These are phyloP conservation scores for Mola mola DNA, from an alignment of 2,113 vertebrate genomes.

Conservation along the genomic window DNA sequence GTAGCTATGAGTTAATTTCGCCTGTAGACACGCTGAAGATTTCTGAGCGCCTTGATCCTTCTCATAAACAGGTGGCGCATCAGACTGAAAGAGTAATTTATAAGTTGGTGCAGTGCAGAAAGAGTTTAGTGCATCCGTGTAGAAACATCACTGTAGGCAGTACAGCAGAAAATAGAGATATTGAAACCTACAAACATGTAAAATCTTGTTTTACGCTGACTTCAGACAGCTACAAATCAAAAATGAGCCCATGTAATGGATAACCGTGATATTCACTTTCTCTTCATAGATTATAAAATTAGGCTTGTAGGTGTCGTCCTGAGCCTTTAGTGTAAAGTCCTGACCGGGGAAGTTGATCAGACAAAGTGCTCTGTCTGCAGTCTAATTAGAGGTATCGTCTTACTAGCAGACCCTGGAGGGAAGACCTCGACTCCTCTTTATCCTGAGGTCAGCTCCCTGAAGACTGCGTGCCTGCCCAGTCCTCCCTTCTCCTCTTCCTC, in stretches of 20 bases:
- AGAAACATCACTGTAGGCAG: too few species aligned
- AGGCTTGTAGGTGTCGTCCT: not conserved
- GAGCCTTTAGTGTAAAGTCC: not conserved
- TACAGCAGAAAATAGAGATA: too few species aligned
- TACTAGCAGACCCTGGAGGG: slow-evolving; percentile 13
- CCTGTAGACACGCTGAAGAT: too few species aligned
- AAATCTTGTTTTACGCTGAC: too few species aligned
- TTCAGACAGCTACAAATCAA: too few species aligned
- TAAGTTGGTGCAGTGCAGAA: too few species aligned
- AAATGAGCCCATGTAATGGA: not conserved
- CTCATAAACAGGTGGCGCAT: too few species aligned
- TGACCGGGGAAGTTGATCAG: slow-evolving; percentile 33
- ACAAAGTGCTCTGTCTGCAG: slow-evolving; percentile 44
- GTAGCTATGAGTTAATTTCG: too few species aligned
- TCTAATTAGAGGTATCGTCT: slow-evolving; percentile 63
- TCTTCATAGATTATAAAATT: not conserved
- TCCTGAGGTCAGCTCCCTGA: slow-evolving; percentile 27
- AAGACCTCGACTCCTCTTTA: slow-evolving; percentile 45
- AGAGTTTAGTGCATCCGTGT: too few species aligned
- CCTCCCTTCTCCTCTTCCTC: not conserved
- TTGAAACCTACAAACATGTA: too few species aligned
- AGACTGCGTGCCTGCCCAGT: not conserved
- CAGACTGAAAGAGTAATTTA: too few species aligned
- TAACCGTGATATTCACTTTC: not conserved
- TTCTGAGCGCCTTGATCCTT: too few species aligned